These are phyloP conservation scores for Ametastegia equiseti DNA, from an alignment of 2,888 invertebrate species.

Conservation along the genomic window DNA sequence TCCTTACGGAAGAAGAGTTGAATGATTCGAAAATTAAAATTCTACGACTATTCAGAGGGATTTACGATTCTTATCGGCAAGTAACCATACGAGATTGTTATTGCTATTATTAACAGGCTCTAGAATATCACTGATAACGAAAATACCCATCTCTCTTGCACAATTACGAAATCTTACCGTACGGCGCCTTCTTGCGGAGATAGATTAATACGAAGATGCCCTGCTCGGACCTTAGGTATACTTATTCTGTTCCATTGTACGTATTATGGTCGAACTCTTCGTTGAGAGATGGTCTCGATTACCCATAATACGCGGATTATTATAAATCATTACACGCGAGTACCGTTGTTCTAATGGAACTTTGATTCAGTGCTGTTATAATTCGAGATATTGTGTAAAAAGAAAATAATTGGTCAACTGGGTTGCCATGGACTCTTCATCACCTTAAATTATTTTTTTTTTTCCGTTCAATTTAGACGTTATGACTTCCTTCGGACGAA, in stretches of 20 bases:
- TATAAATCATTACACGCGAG: not conserved
- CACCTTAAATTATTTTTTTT: no score
- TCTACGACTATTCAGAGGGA: not conserved
- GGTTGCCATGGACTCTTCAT: not conserved
- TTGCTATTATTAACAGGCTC: not conserved
- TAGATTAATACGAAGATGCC: no score
- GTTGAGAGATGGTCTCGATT: not conserved
- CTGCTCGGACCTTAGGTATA: no score
- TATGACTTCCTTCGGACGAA: no score
- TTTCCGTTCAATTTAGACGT: no score
- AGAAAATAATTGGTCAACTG: no score
- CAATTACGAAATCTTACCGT: not conserved
- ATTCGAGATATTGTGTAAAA: not conserved
- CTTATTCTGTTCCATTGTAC: no score
- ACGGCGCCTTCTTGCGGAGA: no score
- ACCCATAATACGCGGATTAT: not conserved
- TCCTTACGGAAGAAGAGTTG: not conserved
- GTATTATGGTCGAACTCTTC: no score
- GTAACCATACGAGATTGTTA: not conserved
- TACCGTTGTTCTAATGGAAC: not conserved
- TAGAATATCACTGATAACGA: not conserved
- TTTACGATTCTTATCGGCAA: constrained; percentile 7
- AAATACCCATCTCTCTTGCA: not conserved
- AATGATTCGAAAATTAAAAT: not conserved
- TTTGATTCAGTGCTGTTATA: not conserved